A percentile compares a stretch with the other conserved stretches of the same genome.
Conservation (phyloP, 2,797 vertebrate species). For the Zenarchopterus dispar region DNA sequence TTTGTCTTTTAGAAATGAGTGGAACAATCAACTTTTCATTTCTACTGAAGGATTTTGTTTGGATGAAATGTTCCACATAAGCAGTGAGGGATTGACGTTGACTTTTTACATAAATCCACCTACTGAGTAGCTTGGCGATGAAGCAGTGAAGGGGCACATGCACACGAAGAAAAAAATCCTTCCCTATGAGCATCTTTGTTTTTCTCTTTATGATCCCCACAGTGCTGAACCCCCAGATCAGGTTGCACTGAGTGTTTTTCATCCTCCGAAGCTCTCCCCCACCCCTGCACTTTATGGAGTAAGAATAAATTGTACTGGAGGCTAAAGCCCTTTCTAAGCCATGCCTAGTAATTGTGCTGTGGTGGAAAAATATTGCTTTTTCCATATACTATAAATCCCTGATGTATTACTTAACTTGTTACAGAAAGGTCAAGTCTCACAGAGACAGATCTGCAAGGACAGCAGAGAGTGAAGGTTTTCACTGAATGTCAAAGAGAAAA, state of each 20-base stretch:
- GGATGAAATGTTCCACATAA: conserved; percentile 12
- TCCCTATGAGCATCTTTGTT: conserved; percentile 14
- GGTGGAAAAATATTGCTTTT: conserved; percentile 50
- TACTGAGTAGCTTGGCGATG: conserved; percentile 3
- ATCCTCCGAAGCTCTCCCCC: conserved; percentile 30
- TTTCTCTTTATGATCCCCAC: conserved; percentile 43
- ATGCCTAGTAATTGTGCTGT: conserved; percentile 39
- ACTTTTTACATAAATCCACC: conserved; percentile 21
- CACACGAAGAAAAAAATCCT: conserved; percentile 19
- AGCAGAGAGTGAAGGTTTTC: conserved; percentile 37
- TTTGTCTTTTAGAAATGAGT: neutral
- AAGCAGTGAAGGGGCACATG: conserved; percentile 15
- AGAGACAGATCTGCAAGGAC: conserved; percentile 27
- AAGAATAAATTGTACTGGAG: conserved; percentile 63
- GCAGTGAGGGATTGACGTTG: conserved; percentile 2
- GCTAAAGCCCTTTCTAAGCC: conserved; percentile 44
- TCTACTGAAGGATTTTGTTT: neutral
- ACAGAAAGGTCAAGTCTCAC: conserved; percentile 59
- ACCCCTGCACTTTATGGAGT: conserved; percentile 54
- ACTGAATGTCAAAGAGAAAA: conserved; percentile 37
- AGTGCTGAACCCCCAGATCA: conserved; percentile 30
- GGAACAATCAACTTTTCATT: neutral
- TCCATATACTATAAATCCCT: conserved; percentile 38
- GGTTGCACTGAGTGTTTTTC: conserved; percentile 39
- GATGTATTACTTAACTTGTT: conserved; percentile 64